phyloP scores from a whole-genome alignment of 2,888 invertebrate genomes.

The Aphelenchoides bicaudatus region DNA sequence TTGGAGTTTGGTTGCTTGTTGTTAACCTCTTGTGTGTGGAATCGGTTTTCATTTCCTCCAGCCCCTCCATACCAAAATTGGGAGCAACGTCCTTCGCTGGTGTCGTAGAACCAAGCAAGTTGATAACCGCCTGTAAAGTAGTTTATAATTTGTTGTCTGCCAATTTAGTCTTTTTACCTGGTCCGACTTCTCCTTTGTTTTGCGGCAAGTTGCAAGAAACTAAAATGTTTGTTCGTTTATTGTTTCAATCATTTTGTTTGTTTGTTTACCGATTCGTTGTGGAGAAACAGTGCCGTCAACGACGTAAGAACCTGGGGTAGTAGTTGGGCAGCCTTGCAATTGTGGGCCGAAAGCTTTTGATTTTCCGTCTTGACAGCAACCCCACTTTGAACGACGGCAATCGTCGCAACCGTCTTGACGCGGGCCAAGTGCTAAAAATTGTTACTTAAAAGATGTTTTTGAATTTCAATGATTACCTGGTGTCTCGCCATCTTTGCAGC shows the following conservation, averaged over 20 bases:
- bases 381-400: conserved; percentile 57
- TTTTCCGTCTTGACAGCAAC: conserved; percentile 60
- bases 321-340: conserved; percentile 56
- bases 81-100: conserved; percentile 69
- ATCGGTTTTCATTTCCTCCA: conserved; percentile 72
- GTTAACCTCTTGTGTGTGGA: conserved; percentile 48
- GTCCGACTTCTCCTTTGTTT: conserved; percentile 55
- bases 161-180: too few species aligned
- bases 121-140: conserved; percentile 54
- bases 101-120: conserved; percentile 74
- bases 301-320: conserved; percentile 55
- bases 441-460: too few species aligned
- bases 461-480: too few species aligned
- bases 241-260: too few species aligned
- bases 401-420: conserved; percentile 73
- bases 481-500: conserved; percentile 61
- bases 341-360: conserved; percentile 57
- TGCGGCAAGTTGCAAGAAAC: conserved; percentile 51
- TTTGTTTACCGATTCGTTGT: conserved; percentile 27
- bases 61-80: conserved; percentile 83
- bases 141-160: too few species aligned
- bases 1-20: conserved; percentile 22
- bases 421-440: conserved; percentile 68
- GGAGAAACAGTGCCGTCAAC: conserved; percentile 48
- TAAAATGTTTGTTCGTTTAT: conserved; percentile 17